A percentile compares a stretch with the other conserved stretches of the same genome.
phyloP scores from a whole-genome alignment of 2,888 invertebrate species.

The Odiellus spinosus region DNA sequence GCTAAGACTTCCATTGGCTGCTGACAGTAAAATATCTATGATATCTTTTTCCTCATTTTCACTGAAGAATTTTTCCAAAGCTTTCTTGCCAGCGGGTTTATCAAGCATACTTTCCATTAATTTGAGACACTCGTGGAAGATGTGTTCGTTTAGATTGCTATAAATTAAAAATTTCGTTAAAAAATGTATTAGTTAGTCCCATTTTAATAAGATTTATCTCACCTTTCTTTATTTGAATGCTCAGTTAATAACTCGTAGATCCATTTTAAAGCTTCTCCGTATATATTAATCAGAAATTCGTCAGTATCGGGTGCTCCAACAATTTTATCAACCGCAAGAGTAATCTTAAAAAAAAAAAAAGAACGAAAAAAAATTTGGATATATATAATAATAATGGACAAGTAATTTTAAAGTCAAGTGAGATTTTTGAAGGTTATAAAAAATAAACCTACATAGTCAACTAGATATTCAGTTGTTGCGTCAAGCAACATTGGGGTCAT shows the following conservation, averaged over 20 bases:
- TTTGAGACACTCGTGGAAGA: constrained; percentile 50
- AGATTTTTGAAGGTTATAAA: no score
- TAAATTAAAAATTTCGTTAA: constrained; percentile 11
- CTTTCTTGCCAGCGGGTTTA: constrained; percentile 59
- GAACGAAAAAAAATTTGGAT: no score
- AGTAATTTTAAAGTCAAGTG: no score
- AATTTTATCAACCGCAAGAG: constrained; percentile 39
- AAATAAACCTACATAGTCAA: constrained; percentile 39
- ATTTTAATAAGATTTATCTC: constrained; percentile 1
- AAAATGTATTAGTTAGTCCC: neutral
- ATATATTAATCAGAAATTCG: constrained; percentile 45
- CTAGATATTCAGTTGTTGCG: constrained; percentile 54
- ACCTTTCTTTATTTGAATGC: constrained; percentile 37
- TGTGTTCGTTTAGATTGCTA: constrained; percentile 43
- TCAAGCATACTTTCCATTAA: constrained; percentile 76
- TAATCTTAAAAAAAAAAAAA: constrained; percentile 22
- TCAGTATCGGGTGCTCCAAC: constrained; percentile 47
- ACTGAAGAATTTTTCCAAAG: constrained; percentile 61
- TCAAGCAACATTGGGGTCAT: constrained; percentile 60
- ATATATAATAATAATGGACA: no score
- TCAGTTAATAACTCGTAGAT: constrained; percentile 50
- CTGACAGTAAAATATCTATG: constrained; percentile 60
- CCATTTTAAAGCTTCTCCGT: constrained; percentile 45
- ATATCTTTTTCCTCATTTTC: constrained; percentile 33
- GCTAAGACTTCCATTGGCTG: constrained; percentile 38